A percentile compares a stretch with the other conserved stretches of the same genome.
phyloP scores from a whole-genome alignment of 1,140 invertebrate genomes.

The Drosophila insularis region DNA sequence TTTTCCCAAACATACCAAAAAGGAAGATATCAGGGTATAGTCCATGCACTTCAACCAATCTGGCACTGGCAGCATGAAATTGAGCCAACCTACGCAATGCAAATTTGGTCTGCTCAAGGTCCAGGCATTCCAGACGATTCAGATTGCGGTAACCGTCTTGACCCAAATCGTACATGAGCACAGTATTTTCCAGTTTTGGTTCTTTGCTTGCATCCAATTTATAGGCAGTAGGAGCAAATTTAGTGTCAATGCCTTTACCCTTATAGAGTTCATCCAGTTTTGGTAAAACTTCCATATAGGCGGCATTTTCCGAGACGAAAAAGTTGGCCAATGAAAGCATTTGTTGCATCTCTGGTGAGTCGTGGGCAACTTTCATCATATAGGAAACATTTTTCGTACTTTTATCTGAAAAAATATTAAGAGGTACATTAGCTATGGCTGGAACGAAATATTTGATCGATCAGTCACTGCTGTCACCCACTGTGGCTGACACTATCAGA shows the following conservation, averaged over 20 bases:
- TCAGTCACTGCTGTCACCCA: neutral
- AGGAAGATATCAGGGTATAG: slow-evolving; percentile 38
- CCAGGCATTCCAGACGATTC: slow-evolving; percentile 83
- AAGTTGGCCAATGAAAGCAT: slow-evolving; percentile 60
- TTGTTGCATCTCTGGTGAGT: slow-evolving; percentile 54
- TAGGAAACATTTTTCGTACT: slow-evolving; percentile 42
- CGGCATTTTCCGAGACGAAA: slow-evolving; percentile 57
- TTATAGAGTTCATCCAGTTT: slow-evolving; percentile 60
- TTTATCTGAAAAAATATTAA: slow-evolving; percentile 39
- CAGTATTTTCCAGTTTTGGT: slow-evolving; percentile 48
- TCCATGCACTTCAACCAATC: slow-evolving; percentile 41
- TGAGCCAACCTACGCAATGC: slow-evolving; percentile 84
- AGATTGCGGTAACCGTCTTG: slow-evolving; percentile 83
- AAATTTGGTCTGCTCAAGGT: slow-evolving; percentile 83
- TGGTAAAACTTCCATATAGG: slow-evolving; percentile 59
- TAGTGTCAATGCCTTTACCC: slow-evolving; percentile 54
- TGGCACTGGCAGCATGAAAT: slow-evolving; percentile 83
- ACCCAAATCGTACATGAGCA: slow-evolving; percentile 83
- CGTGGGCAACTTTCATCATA: slow-evolving; percentile 72
- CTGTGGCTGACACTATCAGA: neutral
- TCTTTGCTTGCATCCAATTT: slow-evolving; percentile 39
- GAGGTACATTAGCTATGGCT: neutral
- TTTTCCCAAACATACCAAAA: slow-evolving; percentile 39
- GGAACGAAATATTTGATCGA: neutral
- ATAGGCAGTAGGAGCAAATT: slow-evolving; percentile 54